A percentile compares a stretch with the other conserved stretches of the same genome.
Evolutionary conservation across 92 coral and sea anemone species (phyloP).

Genomic region (Porites rus): DNA sequence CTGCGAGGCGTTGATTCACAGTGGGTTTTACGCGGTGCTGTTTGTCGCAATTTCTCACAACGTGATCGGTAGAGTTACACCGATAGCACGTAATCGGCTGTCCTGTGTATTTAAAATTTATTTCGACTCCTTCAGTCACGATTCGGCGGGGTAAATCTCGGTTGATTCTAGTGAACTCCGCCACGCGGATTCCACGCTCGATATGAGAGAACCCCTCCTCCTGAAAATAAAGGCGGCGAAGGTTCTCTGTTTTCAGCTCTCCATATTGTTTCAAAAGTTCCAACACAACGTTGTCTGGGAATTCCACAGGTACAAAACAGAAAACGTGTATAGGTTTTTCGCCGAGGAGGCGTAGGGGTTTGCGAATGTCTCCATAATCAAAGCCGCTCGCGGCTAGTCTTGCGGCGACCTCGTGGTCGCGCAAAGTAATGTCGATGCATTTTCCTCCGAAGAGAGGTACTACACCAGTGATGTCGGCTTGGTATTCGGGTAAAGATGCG

Average conservation of each 20-base stretch:
- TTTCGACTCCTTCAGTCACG: not conserved
- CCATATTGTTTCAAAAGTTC: not conserved
- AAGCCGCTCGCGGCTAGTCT: not conserved
- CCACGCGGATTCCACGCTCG: not conserved
- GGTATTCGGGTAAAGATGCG: not conserved
- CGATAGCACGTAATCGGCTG: not conserved
- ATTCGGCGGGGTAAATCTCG: not conserved
- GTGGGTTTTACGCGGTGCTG: not conserved
- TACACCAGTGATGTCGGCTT: not conserved
- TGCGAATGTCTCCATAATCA: not conserved
- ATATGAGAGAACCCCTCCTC: too few relatives aligned
- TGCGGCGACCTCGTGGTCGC: not conserved
- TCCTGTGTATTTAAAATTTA: not conserved
- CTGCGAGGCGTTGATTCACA: not conserved
- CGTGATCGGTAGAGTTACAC: conserved; percentile 4
- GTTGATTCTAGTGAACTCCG: not conserved
- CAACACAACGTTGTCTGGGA: not conserved
- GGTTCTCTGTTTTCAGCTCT: not conserved
- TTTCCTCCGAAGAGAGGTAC: not conserved
- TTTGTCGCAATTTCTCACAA: not conserved
- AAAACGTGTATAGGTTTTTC: not conserved
- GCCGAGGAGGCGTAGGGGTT: not conserved
- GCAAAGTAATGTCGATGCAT: not conserved
- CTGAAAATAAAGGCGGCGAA: not conserved
- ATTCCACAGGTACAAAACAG: not conserved